Evolutionary conservation across 1,140 invertebrate species (phyloP).

Genomic region (Tetramorium alpestre): DNA sequence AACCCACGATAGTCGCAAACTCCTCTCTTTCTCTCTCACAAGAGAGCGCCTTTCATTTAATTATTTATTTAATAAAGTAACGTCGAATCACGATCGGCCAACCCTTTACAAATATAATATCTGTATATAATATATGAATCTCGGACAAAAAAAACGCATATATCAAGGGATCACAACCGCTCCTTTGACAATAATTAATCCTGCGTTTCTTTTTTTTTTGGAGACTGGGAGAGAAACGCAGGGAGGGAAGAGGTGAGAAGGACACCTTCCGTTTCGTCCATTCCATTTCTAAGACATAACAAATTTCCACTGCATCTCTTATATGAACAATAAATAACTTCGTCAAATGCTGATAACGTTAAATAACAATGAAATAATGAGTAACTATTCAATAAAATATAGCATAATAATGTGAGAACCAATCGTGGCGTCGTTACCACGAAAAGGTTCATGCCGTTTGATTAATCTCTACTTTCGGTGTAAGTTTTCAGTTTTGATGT

Average conservation of each 20-base stretch:
- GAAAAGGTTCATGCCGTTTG: neutral
- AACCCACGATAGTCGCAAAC: conserved; percentile 44
- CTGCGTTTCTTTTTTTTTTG: neutral
- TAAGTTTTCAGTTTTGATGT: conserved; percentile 23
- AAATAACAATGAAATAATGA: conserved; percentile 62
- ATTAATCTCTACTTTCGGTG: conserved; percentile 18
- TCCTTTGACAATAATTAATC: conserved; percentile 66
- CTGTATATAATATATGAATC: conserved; percentile 72
- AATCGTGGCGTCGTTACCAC: conserved; percentile 13
- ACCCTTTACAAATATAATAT: conserved; percentile 80
- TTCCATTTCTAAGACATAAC: conserved; percentile 17
- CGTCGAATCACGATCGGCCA: conserved; percentile 75
- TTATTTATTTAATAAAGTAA: conserved; percentile 62
- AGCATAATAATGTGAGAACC: conserved; percentile 36
- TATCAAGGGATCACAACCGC: conserved; percentile 71
- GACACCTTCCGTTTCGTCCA: conserved; percentile 3
- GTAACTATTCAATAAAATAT: conserved; percentile 30
- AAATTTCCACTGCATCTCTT: conserved; percentile 15
- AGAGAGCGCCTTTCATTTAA: neutral
- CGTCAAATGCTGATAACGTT: conserved; percentile 23
- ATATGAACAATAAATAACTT: conserved; percentile 46
- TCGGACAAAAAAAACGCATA: conserved; percentile 66
- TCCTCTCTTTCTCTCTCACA: neutral
- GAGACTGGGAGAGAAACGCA: conserved; percentile 19
- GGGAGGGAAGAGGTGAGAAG: neutral